A percentile compares a stretch with the other conserved stretches of the same genome.
Evolutionary conservation across 2,888 invertebrate genomes (phyloP).

Genomic region (Prosopocoilus inquinatus): DNA sequence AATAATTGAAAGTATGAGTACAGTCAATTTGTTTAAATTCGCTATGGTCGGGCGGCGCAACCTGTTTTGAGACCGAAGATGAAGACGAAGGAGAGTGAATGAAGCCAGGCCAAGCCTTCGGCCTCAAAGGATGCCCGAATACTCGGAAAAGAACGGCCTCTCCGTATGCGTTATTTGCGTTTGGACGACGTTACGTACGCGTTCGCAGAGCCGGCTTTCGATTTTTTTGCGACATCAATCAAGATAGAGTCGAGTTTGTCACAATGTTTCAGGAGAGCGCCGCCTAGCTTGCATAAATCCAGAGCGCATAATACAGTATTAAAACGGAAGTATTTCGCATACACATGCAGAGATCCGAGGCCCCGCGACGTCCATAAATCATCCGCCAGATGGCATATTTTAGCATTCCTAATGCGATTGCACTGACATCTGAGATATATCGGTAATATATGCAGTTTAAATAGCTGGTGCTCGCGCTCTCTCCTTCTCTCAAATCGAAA

Average conservation of each 20-base stretch:
- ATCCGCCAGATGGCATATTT: slow-evolving; percentile 53
- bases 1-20: slow-evolving; percentile 46
- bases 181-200: too few species aligned
- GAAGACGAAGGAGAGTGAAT: too few species aligned
- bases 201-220: too few species aligned
- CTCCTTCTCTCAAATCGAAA: background rate
- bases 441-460: slow-evolving; percentile 51
- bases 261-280: too few species aligned
- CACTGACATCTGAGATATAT: slow-evolving; percentile 50
- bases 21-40: slow-evolving; percentile 49
- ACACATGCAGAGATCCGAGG: background rate
- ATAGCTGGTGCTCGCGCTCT: slow-evolving; percentile 19
- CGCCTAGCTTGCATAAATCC: too few species aligned
- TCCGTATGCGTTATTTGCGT: too few species aligned
- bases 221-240: too few species aligned
- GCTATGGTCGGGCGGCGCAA: slow-evolving; percentile 35
- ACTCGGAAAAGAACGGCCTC: background rate
- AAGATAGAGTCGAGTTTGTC: too few species aligned
- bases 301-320: background rate
- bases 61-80: slow-evolving; percentile 18
- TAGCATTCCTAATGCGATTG: slow-evolving; percentile 51
- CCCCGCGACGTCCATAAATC: slow-evolving; percentile 40
- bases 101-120: background rate
- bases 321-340: slow-evolving; percentile 2
- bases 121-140: background rate